These are phyloP conservation scores for Branchellion lobata DNA, from an alignment of 2,888 invertebrate genomes.

Conservation along the genomic window DNA sequence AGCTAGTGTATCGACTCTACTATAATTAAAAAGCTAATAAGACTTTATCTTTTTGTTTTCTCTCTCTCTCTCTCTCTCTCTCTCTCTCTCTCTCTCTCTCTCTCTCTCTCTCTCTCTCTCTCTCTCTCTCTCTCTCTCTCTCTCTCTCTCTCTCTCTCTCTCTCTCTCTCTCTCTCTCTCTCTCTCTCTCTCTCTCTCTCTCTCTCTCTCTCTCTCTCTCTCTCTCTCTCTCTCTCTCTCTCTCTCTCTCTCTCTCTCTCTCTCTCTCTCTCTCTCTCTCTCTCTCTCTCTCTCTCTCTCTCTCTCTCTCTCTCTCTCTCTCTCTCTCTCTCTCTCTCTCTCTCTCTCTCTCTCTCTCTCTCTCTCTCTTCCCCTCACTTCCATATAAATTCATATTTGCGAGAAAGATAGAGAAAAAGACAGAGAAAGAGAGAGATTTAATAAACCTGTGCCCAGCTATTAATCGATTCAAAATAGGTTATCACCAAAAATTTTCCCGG, in stretches of 20 bases:
- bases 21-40: background rate
- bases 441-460: background rate
- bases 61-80: constrained; percentile 1
- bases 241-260: no score
- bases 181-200: no score
- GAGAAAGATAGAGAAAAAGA: background rate
- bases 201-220: no score
- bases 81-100: constrained; percentile 16
- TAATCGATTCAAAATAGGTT: no score
- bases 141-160: constrained; percentile 44
- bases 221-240: no score
- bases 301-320: no score
- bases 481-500: no score
- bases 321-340: no score
- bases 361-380: constrained; percentile 29
- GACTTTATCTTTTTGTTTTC: background rate
- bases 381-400: constrained; percentile 22
- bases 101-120: constrained; percentile 44
- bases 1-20: background rate
- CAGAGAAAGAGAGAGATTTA: background rate
- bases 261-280: no score
- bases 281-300: no score
- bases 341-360: no score
- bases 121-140: constrained; percentile 44
- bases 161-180: constrained; percentile 41